phyloP scores from a whole-genome alignment of 1,140 invertebrate species.

The Drosophila littoralis region DNA sequence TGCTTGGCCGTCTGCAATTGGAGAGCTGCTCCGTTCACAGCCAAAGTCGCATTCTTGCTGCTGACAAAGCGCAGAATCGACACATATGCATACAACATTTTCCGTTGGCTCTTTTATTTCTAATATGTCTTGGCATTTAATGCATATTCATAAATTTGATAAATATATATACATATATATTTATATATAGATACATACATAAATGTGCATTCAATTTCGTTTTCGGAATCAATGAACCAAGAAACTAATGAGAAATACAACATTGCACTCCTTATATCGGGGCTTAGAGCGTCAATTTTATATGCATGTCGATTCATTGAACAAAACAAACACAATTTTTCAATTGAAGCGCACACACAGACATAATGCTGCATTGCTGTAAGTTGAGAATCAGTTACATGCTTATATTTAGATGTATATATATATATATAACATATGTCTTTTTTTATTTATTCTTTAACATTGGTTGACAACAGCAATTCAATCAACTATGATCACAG shows the following conservation, averaged over 20 bases:
- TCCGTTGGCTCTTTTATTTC: conserved; percentile 48
- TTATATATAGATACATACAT: conserved; percentile 17
- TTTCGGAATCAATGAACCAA: conserved; percentile 77
- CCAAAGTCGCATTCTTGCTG: conserved; percentile 32
- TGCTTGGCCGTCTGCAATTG: conserved; percentile 43
- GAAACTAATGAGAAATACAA: conserved; percentile 69
- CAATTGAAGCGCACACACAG: conserved; percentile 57
- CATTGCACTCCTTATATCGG: conserved; percentile 34
- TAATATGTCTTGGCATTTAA: conserved; percentile 48
- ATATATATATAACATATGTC: background rate
- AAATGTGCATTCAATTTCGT: conserved; percentile 70
- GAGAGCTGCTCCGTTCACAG: conserved; percentile 34
- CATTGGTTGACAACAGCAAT: too few relatives aligned
- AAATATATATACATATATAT: conserved; percentile 14
- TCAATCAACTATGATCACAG: too few relatives aligned
- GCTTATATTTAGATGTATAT: background rate
- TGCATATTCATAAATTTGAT: conserved; percentile 24
- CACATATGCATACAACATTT: conserved; percentile 17
- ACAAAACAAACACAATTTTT: conserved; percentile 51
- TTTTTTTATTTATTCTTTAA: too few relatives aligned
- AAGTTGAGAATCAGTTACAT: conserved; percentile 28
- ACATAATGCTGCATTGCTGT: conserved; percentile 31
- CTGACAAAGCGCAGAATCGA: conserved; percentile 61
- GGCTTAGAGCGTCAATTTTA: conserved; percentile 31
- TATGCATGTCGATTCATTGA: conserved; percentile 65